Percentiles rank a stretch among this genome's conserved stretches.
Conservation (phyloP, 2,888 invertebrate genomes). For the Hofmannophila pseudospretella region DNA sequence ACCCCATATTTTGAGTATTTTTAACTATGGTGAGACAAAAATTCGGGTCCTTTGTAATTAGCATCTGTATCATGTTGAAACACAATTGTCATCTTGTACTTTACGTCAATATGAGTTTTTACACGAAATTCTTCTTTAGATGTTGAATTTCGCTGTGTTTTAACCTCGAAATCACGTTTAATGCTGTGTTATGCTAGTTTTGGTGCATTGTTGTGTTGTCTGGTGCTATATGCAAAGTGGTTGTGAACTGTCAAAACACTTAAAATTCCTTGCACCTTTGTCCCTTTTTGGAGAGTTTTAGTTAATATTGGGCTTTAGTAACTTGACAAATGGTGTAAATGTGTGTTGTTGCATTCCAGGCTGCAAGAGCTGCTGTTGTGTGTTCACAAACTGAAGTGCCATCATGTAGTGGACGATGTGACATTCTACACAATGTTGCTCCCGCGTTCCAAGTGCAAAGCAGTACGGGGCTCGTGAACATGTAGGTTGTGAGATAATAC, state of each 20-base stretch:
- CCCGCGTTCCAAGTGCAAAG: constrained; percentile 72
- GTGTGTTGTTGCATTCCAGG: constrained; percentile 47
- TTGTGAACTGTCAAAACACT: constrained; percentile 20
- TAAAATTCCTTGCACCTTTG: too few species aligned
- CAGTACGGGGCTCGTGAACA: constrained; percentile 63
- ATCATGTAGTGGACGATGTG: constrained; percentile 68
- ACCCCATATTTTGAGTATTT: constrained; percentile 15
- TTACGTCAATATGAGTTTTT: constrained; percentile 37
- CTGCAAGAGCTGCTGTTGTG: constrained; percentile 32
- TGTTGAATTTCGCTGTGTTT: constrained; percentile 4
- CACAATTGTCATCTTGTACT: constrained; percentile 40
- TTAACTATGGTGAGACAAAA: constrained; percentile 24
- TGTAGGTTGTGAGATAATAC: constrained; percentile 62
- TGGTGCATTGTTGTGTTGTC: constrained; percentile 26
- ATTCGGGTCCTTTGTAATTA: constrained; percentile 15
- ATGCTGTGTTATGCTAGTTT: constrained; percentile 10
- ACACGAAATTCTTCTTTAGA: constrained; percentile 19
- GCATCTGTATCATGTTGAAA: constrained; percentile 23
- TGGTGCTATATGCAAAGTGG: constrained; percentile 14
- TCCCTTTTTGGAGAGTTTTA: too few species aligned
- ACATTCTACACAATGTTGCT: constrained; percentile 72
- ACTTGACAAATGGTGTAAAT: too few species aligned
- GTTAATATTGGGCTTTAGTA: too few species aligned
- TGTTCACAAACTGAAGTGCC: constrained; percentile 53
- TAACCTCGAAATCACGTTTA: constrained; percentile 1